phyloP scores from a whole-genome alignment of 2,113 vertebrate genomes.

The Galbula dea region DNA sequence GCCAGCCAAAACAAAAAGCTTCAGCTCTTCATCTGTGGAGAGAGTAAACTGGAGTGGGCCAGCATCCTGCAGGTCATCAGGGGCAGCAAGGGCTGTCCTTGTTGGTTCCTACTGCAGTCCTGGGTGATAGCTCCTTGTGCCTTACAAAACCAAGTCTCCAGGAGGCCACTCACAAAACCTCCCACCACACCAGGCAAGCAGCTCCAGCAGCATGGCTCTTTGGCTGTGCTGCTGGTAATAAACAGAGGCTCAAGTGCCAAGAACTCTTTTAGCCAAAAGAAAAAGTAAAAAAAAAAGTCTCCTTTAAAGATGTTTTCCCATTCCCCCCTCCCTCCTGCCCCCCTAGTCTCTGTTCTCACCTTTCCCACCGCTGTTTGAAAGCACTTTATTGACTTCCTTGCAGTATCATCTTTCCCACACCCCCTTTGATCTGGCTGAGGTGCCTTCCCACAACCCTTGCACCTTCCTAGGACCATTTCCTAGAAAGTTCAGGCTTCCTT shows the following conservation, averaged over 20 bases:
- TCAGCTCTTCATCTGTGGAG: background rate
- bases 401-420: background rate
- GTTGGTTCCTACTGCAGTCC: background rate
- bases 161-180: background rate
- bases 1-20: background rate
- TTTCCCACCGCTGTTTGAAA: background rate
- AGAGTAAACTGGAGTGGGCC: background rate
- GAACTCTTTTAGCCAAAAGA: background rate
- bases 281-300: too few relatives aligned
- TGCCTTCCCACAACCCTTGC: background rate
- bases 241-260: background rate
- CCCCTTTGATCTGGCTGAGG: background rate
- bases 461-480: background rate
- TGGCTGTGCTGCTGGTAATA: background rate
- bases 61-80: background rate
- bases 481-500: background rate
- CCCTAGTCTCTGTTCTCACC: background rate
- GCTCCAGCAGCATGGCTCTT: background rate
- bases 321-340: background rate
- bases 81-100: background rate
- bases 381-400: background rate
- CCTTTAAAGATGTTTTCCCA: background rate
- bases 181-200: background rate
- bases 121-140: background rate
- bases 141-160: background rate